phyloP scores from a whole-genome alignment of 2,797 vertebrate species.

The Micrastur ruficollis region DNA sequence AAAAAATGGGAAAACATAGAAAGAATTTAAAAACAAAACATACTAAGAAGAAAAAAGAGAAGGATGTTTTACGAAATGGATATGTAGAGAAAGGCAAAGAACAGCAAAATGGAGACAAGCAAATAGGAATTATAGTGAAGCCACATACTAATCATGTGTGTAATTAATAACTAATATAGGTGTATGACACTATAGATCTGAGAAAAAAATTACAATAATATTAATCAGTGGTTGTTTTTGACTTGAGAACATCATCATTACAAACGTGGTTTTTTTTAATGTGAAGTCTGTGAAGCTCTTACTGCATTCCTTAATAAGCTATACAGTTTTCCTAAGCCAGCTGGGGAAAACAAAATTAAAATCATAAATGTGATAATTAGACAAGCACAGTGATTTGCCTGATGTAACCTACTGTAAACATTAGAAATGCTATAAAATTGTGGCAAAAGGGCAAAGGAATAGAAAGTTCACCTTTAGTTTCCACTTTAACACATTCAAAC shows the following conservation, averaged over 20 bases:
- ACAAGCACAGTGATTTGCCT: background rate
- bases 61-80: background rate
- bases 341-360: background rate
- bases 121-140: background rate
- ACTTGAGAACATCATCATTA: background rate
- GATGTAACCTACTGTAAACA: background rate
- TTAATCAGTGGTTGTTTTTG: background rate
- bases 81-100: background rate
- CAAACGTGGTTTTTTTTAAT: background rate
- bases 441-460: background rate
- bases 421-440: background rate
- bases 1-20: background rate
- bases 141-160: accelerated
- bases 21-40: background rate
- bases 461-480: background rate
- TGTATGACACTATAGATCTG: background rate
- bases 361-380: background rate
- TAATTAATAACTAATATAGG: background rate
- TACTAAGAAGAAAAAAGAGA: background rate
- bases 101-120: background rate
- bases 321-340: background rate
- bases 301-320: background rate
- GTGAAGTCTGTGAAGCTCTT: background rate
- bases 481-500: background rate
- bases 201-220: background rate